A percentile compares a stretch with the other conserved stretches of the same genome.
Conservation (phyloP, 2,113 vertebrate genomes). For the Tetrax tetrax region DNA sequence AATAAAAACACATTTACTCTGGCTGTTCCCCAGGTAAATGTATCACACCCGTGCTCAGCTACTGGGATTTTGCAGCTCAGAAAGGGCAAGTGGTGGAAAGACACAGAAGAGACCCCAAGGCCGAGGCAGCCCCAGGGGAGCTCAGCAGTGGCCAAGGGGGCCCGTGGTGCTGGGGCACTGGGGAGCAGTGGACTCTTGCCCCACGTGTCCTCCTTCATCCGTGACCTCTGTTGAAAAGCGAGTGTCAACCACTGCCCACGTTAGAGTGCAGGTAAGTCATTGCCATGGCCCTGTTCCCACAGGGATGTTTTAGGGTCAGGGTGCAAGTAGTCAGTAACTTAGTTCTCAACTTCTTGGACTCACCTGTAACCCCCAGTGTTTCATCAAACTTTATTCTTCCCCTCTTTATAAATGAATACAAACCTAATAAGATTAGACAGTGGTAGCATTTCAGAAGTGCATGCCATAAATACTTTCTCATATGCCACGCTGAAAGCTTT, state of each 20-base stretch:
- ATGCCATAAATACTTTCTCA: not conserved
- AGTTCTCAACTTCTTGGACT: not conserved
- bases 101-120: not conserved
- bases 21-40: not conserved
- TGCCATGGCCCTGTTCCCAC: not conserved
- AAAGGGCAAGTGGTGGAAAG: not conserved
- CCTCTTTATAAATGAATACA: not conserved
- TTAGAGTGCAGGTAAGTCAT: not conserved
- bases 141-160: not conserved
- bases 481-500: constrained; percentile 16
- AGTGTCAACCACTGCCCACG: fast-evolving
- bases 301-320: not conserved
- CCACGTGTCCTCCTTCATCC: not conserved
- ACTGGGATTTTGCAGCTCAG: not conserved
- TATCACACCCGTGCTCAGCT: not conserved
- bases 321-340: not conserved
- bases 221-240: fast-evolving
- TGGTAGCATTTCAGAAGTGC: not conserved
- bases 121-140: not conserved
- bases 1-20: not conserved
- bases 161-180: no score
- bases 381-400: not conserved
- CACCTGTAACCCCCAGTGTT: not conserved
- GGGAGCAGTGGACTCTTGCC: not conserved
- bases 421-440: not conserved